Base-by-base conservation (phyloP, 2,113 vertebrate genomes). In the Podarcis raffonei region DNA sequence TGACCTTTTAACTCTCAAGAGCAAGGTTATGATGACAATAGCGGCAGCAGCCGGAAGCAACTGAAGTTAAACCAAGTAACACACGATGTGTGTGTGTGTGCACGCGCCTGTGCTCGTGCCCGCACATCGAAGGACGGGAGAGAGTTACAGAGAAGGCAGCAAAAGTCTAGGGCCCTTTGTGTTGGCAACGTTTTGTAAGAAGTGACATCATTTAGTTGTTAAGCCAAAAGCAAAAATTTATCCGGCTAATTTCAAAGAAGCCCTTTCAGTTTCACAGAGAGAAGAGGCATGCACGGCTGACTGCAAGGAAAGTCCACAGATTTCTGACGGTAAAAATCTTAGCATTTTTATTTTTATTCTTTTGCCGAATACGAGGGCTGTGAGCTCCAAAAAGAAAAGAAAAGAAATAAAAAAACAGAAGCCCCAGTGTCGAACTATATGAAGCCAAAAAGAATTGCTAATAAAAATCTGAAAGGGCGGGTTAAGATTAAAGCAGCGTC, bases 21-120 rank as follows among this genome's bases (percentile, higher is more conserved):
- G 5, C 5, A 16, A 57, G 69, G 3, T 9, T 84, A 11, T 0
- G 0, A 4, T 1, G 53, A 0, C 1, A 39, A 23, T 5, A 20
- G 2, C 18, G 57, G 25, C 66, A 81, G 25, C 37, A 48, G 30
- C 2, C 30, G 6, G 25, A 66, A 39, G 3, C 1, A 1, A 2
- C 6, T 3, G 48, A 3, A 5, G 0, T 35, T 48, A 48, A 48
- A 48, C 42, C 42, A 48, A 48, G 8, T 48, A 48, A 48, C 42
- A 48, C 42, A 48, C 23, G 13, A 25, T 59, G n/a, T 15, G 23
- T 12, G n/a, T 15, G 23, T 12, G 22, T 6, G 37, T 2, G 75
- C 16, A 13, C 5, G 4, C 32, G 59, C 48, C 48, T 78, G 37
- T 59, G 48, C 15, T 23, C 7, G 75, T 42, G 13, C 8, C 42